These are phyloP conservation scores for Crematogaster levior DNA, from an alignment of 2,888 invertebrate genomes.

Conservation along the genomic window DNA sequence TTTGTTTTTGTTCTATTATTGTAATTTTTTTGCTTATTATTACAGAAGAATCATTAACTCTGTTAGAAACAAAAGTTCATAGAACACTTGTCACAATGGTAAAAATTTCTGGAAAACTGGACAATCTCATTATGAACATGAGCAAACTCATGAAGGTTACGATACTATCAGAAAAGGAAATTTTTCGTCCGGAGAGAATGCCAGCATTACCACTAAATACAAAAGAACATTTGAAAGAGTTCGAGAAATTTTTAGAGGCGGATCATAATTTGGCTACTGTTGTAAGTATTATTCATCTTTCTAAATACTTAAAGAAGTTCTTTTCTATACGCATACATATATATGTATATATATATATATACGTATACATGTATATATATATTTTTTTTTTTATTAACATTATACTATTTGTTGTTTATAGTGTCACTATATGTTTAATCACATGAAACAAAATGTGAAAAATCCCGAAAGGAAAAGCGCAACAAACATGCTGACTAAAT, in stretches of 20 bases:
- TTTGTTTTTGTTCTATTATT: neutral
- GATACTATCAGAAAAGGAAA: neutral
- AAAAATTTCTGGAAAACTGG: neutral
- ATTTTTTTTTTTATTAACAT: neutral
- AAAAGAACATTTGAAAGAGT: constrained; percentile 4
- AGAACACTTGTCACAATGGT: neutral
- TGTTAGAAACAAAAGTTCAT: neutral
- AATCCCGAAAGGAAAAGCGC: neutral
- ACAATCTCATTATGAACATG: neutral
- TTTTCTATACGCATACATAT: neutral
- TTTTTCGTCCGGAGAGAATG: neutral
- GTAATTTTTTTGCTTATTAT: neutral
- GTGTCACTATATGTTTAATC: neutral
- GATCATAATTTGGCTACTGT: neutral
- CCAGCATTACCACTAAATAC: neutral
- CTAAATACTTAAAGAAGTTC: neutral
- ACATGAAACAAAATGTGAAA: neutral
- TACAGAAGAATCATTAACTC: neutral
- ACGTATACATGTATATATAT: too few relatives aligned
- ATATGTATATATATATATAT: too few relatives aligned
- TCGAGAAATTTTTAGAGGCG: neutral
- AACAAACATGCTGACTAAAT: neutral
- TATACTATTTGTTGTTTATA: neutral
- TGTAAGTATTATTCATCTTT: neutral
- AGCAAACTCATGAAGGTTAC: neutral